These are phyloP conservation scores for Irena cyanogastra DNA, from an alignment of 2,113 vertebrate species.

Conservation along the genomic window DNA sequence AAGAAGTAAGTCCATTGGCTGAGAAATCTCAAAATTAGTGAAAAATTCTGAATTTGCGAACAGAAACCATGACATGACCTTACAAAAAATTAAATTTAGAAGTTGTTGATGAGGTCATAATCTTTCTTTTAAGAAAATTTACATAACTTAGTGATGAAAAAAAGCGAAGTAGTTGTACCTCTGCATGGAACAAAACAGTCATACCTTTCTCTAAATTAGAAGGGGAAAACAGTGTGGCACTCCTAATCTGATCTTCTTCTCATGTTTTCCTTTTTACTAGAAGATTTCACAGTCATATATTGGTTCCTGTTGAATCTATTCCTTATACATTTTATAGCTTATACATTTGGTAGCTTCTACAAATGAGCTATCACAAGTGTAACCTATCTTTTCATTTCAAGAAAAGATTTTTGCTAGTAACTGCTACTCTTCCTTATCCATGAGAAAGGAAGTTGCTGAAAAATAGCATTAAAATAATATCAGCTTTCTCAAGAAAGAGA, in stretches of 20 bases:
- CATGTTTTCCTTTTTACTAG: neutral
- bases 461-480: neutral
- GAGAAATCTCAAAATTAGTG: no score
- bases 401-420: neutral
- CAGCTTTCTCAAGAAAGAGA: neutral
- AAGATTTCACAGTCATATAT: neutral
- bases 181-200: neutral
- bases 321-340: neutral
- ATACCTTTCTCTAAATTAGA: neutral
- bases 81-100: neutral
- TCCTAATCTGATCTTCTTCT: neutral
- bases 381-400: neutral
- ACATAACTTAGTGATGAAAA: neutral
- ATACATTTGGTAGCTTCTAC: neutral
- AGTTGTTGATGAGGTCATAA: neutral
- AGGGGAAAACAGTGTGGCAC: neutral
- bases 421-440: neutral
- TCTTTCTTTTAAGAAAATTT: neutral
- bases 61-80: no score
- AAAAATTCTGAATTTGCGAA: no score
- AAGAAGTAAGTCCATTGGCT: no score
- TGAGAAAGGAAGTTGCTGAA: neutral
- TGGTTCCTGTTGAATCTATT: neutral
- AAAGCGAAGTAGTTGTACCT: neutral
- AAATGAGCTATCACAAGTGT: neutral